Conservation (phyloP, 1,140 invertebrate species). For the Zaprionus tsacasi region DNA sequence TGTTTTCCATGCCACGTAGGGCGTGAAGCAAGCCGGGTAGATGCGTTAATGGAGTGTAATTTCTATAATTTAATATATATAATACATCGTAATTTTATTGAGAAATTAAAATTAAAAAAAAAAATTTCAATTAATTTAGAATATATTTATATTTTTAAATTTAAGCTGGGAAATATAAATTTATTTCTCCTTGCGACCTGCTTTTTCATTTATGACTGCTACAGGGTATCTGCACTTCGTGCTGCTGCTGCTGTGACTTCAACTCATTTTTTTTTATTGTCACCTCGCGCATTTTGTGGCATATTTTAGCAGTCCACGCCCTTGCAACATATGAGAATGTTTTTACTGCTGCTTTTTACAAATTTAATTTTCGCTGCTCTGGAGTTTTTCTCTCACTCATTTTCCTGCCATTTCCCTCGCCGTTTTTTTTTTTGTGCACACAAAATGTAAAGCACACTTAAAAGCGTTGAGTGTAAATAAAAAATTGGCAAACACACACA, state of each 20-base stretch:
- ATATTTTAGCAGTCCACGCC: not conserved
- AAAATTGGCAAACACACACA: conserved; percentile 27
- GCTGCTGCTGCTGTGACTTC: not conserved
- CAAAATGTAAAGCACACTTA: conserved; percentile 32
- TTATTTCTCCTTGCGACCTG: not conserved
- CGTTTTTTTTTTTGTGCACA: conserved; percentile 1
- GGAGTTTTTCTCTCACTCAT: not conserved
- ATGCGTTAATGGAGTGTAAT: not conserved
- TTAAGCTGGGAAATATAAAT: too few species aligned
- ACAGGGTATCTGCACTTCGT: conserved; percentile 11
- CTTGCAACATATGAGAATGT: conserved; percentile 18
- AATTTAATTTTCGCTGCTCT: conserved; percentile 23
- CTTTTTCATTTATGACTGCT: not conserved
- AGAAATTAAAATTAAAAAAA: too few species aligned
- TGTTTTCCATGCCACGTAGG: conserved; percentile 10
- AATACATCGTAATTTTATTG: too few species aligned
- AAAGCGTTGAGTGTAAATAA: conserved; percentile 31
- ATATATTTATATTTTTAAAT: too few species aligned
- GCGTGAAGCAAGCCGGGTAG: not conserved
- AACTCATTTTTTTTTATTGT: conserved; percentile 14
- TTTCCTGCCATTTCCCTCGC: not conserved
- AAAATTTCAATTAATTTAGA: too few species aligned
- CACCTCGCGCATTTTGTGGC: conserved; percentile 13
- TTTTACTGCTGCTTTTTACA: conserved; percentile 7
- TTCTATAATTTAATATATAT: not conserved